Evolutionary conservation across 1,140 invertebrate genomes (phyloP).

Genomic region (Drosophila dunni): DNA sequence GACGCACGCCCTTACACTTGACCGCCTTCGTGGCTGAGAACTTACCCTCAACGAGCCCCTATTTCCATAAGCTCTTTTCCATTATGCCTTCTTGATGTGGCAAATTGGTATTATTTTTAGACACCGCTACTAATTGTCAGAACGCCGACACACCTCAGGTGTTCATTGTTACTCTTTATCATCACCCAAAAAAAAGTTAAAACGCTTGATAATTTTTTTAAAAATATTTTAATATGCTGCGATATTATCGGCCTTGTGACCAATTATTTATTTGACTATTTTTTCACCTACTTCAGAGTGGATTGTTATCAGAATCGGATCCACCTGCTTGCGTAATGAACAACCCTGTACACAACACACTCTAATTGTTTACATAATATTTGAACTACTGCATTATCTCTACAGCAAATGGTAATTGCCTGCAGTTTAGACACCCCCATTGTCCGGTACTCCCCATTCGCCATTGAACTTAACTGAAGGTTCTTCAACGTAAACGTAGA

Average conservation of each 20-base stretch:
- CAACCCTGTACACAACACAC: slow-evolving; percentile 8
- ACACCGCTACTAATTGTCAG: slow-evolving; percentile 62
- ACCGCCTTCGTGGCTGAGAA: slow-evolving; percentile 37
- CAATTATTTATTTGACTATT: not conserved
- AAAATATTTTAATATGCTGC: slow-evolving; percentile 11
- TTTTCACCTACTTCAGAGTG: not conserved
- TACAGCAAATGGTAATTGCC: slow-evolving; percentile 21
- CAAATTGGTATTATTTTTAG: slow-evolving; percentile 72
- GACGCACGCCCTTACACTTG: slow-evolving; percentile 59
- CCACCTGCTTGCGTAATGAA: slow-evolving; percentile 43
- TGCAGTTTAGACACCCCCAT: not conserved
- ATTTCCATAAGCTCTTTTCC: not conserved
- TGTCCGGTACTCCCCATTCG: not conserved
- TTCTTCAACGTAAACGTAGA: not conserved
- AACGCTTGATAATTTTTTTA: not conserved
- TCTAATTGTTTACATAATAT: slow-evolving; percentile 27
- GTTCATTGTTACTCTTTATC: slow-evolving; percentile 27
- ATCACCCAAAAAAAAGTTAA: not conserved
- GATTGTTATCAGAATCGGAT: slow-evolving; percentile 39
- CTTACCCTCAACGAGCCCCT: slow-evolving; percentile 2
- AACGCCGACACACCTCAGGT: slow-evolving; percentile 60
- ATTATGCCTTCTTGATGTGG: slow-evolving; percentile 2
- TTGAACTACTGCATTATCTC: slow-evolving; percentile 14
- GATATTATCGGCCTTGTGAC: slow-evolving; percentile 4
- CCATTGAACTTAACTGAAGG: not conserved